phyloP scores from a whole-genome alignment of 2,888 invertebrate genomes.

The Slavum lentiscoides region DNA sequence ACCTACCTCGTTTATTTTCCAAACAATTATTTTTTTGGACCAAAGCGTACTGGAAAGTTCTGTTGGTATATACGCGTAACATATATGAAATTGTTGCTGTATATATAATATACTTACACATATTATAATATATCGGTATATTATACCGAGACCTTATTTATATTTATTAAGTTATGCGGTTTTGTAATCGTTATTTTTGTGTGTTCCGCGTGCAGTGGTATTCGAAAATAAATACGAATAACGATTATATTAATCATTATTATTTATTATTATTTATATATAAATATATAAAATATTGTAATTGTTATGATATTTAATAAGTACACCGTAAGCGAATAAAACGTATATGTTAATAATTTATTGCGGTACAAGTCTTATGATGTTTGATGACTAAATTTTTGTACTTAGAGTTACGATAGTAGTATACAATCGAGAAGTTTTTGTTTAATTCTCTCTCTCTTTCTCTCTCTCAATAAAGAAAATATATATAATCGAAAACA shows the following conservation, averaged over 20 bases:
- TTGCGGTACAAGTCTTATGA: not conserved
- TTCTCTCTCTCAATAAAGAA: not conserved
- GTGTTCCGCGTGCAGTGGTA: not conserved
- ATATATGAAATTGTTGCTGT: not conserved
- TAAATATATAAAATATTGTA: not conserved
- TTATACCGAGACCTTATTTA: not conserved
- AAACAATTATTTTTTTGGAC: conserved; percentile 5
- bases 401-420: no score
- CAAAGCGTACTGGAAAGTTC: not conserved
- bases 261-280: not conserved
- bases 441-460: not conserved
- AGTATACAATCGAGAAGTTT: not conserved
- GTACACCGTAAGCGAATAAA: not conserved
- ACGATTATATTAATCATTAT: no score
- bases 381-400: not conserved
- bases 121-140: no score
- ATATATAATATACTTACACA: not conserved
- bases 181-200: not conserved
- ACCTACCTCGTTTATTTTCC: not conserved
- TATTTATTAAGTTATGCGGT: conserved; percentile 19
- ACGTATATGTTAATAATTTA: not conserved
- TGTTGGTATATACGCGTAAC: not conserved
- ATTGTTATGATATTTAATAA: not conserved
- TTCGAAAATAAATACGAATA: not conserved
- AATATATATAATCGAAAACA: not conserved